Percentiles rank a stretch among this genome's conserved stretches.
Evolutionary conservation across 1,140 invertebrate species (phyloP).

Genomic region (Magallana angulata): DNA sequence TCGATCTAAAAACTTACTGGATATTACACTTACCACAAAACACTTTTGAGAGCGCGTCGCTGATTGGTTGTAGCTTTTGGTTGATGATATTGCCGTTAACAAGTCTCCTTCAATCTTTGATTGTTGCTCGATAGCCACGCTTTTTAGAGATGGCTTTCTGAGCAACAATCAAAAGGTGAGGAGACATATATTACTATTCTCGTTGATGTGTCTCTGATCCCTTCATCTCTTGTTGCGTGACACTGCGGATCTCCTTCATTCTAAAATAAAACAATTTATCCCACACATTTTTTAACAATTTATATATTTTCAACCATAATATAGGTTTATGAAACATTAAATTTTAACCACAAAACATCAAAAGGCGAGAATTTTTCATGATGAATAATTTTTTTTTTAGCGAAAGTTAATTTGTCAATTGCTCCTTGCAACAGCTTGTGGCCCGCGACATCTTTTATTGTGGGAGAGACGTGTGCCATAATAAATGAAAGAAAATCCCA

Average conservation of each 20-base stretch:
- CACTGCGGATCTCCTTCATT: too few relatives aligned
- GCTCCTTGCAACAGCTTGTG: slow-evolving; percentile 10
- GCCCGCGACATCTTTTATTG: background rate
- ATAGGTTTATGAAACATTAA: too few relatives aligned
- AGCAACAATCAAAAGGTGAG: slow-evolving; percentile 72
- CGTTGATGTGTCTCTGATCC: background rate
- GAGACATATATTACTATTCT: slow-evolving; percentile 49
- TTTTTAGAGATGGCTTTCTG: slow-evolving; percentile 65
- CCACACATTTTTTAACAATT: too few relatives aligned
- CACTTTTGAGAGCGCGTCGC: background rate
- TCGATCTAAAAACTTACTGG: too few relatives aligned
- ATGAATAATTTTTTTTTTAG: background rate
- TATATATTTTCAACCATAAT: too few relatives aligned
- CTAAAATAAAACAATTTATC: too few relatives aligned
- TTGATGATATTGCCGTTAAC: slow-evolving; percentile 37
- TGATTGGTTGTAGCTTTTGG: background rate
- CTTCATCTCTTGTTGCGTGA: background rate
- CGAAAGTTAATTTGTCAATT: background rate
- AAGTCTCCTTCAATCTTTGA: slow-evolving; percentile 68
- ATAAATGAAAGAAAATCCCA: slow-evolving; percentile 23
- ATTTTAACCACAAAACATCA: background rate
- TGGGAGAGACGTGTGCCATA: background rate
- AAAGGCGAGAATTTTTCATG: background rate
- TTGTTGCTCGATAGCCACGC: slow-evolving; percentile 67
- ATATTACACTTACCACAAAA: too few relatives aligned